These are phyloP conservation scores for Epinotia bilunana DNA, from an alignment of 2,888 invertebrate species.

Conservation along the genomic window DNA sequence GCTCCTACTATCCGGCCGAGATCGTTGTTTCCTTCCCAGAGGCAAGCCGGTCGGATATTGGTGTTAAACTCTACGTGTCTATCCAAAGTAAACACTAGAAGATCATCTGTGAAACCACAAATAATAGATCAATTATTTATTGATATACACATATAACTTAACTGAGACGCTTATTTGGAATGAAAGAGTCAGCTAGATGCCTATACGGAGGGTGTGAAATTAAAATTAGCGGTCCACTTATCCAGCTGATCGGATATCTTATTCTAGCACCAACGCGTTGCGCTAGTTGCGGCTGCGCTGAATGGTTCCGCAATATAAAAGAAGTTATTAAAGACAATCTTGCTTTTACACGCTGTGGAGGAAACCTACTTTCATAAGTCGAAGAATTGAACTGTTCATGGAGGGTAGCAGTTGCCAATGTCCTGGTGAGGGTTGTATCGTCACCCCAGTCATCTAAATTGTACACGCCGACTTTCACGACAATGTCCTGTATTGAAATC, in stretches of 20 bases:
- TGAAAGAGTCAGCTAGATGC: too few species aligned
- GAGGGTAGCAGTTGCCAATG: slow-evolving; percentile 66
- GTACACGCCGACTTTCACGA: slow-evolving; percentile 78
- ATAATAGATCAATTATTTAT: not conserved
- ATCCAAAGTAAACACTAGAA: slow-evolving; percentile 81
- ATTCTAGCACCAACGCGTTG: too few species aligned
- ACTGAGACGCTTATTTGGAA: too few species aligned
- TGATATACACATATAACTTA: too few species aligned
- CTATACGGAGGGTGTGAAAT: too few species aligned
- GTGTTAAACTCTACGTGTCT: slow-evolving; percentile 76
- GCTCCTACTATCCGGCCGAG: slow-evolving; percentile 68
- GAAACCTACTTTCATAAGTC: slow-evolving; percentile 68
- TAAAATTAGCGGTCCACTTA: too few species aligned
- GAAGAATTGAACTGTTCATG: slow-evolving; percentile 69
- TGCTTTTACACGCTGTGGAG: too few species aligned
- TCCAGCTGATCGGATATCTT: too few species aligned
- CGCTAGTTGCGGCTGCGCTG: too few species aligned
- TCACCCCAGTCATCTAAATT: slow-evolving; percentile 80
- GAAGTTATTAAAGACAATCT: too few species aligned
- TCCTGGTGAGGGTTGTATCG: slow-evolving; percentile 72
- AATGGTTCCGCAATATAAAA: too few species aligned
- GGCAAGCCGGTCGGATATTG: slow-evolving; percentile 83
- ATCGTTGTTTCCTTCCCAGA: slow-evolving; percentile 80
- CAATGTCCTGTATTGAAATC: slow-evolving; percentile 65
- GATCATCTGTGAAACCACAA: slow-evolving; percentile 75